These are phyloP conservation scores for Reticulitermes speratus DNA, from an alignment of 1,140 invertebrate species.

Conservation along the genomic window DNA sequence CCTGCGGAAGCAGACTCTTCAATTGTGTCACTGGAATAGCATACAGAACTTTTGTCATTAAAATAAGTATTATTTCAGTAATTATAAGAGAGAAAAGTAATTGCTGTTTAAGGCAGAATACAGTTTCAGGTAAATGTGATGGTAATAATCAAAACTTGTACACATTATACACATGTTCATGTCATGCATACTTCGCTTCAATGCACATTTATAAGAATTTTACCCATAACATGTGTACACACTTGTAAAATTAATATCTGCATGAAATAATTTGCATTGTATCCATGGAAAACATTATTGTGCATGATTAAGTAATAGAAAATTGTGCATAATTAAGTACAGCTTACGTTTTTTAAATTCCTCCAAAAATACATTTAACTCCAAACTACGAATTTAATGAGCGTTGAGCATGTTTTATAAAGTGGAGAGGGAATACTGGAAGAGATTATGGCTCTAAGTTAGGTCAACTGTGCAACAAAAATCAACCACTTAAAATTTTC, in stretches of 20 bases:
- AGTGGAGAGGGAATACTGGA: neutral
- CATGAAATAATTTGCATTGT: conserved; percentile 4
- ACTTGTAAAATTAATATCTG: neutral
- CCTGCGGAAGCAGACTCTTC: neutral
- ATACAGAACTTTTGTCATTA: neutral
- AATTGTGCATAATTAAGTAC: neutral
- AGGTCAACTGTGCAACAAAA: too few species aligned
- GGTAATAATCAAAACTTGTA: conserved; percentile 9
- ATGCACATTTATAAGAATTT: neutral
- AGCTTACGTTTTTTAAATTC: neutral
- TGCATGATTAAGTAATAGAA: neutral
- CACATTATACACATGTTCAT: neutral
- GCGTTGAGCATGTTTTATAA: neutral
- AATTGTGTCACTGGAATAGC: neutral
- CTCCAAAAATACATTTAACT: neutral
- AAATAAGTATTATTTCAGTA: neutral
- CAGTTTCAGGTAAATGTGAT: conserved; percentile 3
- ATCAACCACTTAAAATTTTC: too few species aligned
- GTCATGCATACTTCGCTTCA: neutral
- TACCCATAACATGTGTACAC: neutral
- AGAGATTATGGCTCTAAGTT: neutral
- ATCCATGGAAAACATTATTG: neutral
- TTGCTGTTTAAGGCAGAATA: neutral
- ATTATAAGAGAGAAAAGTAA: neutral
- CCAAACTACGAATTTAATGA: neutral